phyloP scores from a whole-genome alignment of 2,888 invertebrate genomes.

The Megalurothrips usitatus region DNA sequence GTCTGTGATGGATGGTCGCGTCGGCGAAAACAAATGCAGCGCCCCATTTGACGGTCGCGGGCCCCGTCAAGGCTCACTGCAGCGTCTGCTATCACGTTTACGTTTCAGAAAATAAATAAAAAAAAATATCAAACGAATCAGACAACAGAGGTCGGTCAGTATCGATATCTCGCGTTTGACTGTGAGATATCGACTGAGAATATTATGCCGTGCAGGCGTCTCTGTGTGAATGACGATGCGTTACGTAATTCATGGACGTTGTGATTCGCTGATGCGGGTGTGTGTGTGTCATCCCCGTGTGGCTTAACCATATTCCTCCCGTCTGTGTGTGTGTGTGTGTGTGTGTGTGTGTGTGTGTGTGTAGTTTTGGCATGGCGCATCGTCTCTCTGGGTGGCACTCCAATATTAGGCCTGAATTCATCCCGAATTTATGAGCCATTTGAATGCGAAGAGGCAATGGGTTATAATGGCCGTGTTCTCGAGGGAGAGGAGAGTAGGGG shows the following conservation, averaged over 20 bases:
- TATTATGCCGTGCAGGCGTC: too few relatives aligned
- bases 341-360: background rate
- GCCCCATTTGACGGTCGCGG: too few relatives aligned
- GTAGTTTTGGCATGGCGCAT: background rate
- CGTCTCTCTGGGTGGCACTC: background rate
- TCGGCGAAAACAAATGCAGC: background rate
- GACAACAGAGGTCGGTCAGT: too few relatives aligned
- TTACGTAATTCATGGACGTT: too few relatives aligned
- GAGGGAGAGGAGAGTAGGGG: background rate
- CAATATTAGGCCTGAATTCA: slow-evolving; percentile 15
- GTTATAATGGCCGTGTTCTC: background rate
- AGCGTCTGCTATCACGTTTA: too few relatives aligned
- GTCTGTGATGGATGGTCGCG: background rate
- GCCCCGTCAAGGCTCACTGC: too few relatives aligned
- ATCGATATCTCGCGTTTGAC: too few relatives aligned
- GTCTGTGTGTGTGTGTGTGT: background rate
- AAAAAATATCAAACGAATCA: too few relatives aligned
- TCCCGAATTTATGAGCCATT: slow-evolving; percentile 20
- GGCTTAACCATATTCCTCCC: background rate
- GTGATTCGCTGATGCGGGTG: background rate
- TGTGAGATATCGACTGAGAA: too few relatives aligned
- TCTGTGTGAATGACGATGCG: too few relatives aligned
- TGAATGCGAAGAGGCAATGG: slow-evolving; percentile 24
- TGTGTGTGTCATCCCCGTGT: background rate
- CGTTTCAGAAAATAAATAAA: too few relatives aligned